phyloP scores from a whole-genome alignment of 2,113 vertebrate species.

The Heterotilapia buettikoferi region DNA sequence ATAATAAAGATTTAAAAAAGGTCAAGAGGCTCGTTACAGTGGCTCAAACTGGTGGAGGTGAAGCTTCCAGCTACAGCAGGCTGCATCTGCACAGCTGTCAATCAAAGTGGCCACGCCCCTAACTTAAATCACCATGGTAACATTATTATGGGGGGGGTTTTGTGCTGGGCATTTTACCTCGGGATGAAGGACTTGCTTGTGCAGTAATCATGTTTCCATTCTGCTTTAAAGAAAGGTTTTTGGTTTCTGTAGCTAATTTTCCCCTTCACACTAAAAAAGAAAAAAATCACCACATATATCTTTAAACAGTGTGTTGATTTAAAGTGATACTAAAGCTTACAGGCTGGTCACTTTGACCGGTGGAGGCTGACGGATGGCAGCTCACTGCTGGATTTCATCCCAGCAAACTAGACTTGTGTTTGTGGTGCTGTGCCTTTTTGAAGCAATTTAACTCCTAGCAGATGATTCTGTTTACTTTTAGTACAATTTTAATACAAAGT shows the following conservation, averaged over 20 bases:
- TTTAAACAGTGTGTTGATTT: neutral
- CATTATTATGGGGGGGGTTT: neutral
- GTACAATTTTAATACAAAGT: neutral
- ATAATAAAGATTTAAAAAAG: neutral
- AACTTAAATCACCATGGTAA: neutral
- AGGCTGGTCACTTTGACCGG: neutral
- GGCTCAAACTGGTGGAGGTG: neutral
- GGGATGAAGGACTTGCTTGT: neutral
- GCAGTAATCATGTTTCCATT: neutral
- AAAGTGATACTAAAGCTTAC: neutral
- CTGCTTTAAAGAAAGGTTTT: neutral
- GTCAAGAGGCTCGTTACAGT: neutral
- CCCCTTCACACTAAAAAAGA: neutral
- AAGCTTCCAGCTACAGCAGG: neutral
- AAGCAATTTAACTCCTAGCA: neutral
- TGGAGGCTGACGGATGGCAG: neutral
- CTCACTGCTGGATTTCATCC: neutral
- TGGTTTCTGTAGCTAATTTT: neutral
- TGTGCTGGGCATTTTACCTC: neutral
- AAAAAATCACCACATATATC: neutral
- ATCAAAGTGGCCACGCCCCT: fast-evolving
- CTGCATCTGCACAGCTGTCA: neutral
- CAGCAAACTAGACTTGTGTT: neutral
- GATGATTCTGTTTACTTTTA: neutral
- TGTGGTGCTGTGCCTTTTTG: neutral